Conservation (phyloP, 30 jellyfish, hydroid and myxozoan species). For the Hydra vulgaris region DNA sequence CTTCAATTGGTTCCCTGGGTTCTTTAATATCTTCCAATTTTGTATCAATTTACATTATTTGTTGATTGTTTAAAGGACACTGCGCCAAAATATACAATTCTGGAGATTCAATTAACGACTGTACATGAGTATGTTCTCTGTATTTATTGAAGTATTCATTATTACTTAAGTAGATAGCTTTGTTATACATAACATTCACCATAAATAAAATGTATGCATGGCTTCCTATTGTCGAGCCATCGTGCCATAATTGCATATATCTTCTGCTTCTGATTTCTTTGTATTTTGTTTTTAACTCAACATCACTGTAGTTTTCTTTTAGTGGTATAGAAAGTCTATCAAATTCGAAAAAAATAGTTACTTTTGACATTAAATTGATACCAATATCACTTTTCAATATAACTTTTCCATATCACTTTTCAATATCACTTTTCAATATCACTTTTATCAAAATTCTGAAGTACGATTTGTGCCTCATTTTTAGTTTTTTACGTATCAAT, state of each 20-base stretch:
- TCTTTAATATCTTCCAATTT: neutral
- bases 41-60: neutral
- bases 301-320: too few species aligned
- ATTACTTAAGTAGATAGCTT: neutral
- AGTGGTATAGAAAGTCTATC: too few species aligned
- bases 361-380: too few species aligned
- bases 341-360: too few species aligned
- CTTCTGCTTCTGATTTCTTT: too few species aligned
- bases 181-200: neutral
- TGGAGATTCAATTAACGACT: neutral
- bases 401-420: too few species aligned
- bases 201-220: neutral
- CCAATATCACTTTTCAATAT: too few species aligned
- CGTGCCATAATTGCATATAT: neutral
- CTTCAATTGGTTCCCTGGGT: neutral
- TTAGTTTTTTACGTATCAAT: neutral
- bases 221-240: constrained; percentile 1
- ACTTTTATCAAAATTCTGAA: too few species aligned
- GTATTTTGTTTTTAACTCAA: too few species aligned
- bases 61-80: constrained; percentile 1
- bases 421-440: too few species aligned
- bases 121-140: neutral
- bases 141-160: neutral
- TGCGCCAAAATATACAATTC: neutral
- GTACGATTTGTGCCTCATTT: neutral